These are phyloP conservation scores for Pseudochirops cupreus DNA, from an alignment of 2,797 vertebrate genomes.

Conservation along the genomic window DNA sequence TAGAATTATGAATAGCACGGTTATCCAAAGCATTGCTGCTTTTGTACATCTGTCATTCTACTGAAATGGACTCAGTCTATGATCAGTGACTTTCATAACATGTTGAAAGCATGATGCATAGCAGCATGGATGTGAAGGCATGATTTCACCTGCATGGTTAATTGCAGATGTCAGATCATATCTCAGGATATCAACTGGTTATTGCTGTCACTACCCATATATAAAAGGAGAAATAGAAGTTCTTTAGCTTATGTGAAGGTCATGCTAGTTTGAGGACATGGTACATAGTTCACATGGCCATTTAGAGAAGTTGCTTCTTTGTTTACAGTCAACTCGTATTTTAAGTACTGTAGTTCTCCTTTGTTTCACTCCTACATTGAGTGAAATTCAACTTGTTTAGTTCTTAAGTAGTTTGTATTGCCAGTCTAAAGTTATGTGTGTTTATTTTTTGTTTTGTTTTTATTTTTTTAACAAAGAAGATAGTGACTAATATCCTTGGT, in stretches of 20 bases:
- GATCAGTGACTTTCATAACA: conserved; percentile 50
- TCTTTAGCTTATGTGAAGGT: conserved; percentile 51
- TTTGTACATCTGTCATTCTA: conserved; percentile 71
- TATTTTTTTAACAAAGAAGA: not conserved
- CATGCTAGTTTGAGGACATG: conserved; percentile 46
- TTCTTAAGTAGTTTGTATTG: conserved; percentile 45
- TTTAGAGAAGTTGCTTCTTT: conserved; percentile 56
- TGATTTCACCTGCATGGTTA: conserved; percentile 43
- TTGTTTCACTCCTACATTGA: conserved; percentile 11
- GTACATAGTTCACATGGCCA: conserved; percentile 60
- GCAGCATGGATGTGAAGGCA: conserved; percentile 32
- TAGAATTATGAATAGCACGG: conserved; percentile 79
- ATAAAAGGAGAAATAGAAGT: conserved; percentile 55
- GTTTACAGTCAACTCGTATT: conserved; percentile 52
- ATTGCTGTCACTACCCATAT: not conserved
- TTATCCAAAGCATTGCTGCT: conserved; percentile 74
- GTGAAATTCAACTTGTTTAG: conserved; percentile 21
- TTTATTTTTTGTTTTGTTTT: conserved; percentile 19
- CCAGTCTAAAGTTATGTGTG: not conserved
- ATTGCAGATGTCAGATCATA: conserved; percentile 55
- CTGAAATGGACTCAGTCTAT: conserved; percentile 63
- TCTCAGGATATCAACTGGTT: conserved; percentile 60
- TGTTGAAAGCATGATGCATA: conserved; percentile 56
- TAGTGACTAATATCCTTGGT: conserved; percentile 7
- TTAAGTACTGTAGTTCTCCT: conserved; percentile 55